These are phyloP conservation scores for Callionymus lyra DNA, from an alignment of 2,113 vertebrate genomes.

Conservation along the genomic window DNA sequence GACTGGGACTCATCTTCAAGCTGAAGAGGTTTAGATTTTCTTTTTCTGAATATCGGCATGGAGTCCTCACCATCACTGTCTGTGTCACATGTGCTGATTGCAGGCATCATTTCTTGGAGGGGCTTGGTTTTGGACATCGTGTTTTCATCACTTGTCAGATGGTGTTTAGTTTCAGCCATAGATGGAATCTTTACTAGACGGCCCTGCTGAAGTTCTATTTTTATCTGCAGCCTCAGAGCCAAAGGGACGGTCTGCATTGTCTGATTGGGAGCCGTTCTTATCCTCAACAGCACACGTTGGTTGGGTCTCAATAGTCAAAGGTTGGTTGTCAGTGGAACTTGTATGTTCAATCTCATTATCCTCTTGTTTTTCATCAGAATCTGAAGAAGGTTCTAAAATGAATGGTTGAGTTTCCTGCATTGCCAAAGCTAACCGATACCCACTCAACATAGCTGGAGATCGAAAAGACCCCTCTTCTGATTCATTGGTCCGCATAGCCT, in stretches of 20 bases:
- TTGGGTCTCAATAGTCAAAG: constrained; percentile 44
- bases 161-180: no score
- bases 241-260: background rate
- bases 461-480: constrained; percentile 5
- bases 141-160: no score
- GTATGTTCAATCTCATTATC: background rate
- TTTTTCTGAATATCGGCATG: constrained; percentile 1
- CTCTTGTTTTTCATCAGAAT: constrained; percentile 16
- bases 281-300: constrained; percentile 7
- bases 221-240: no score
- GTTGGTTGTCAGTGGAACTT: constrained; percentile 11
- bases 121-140: no score
- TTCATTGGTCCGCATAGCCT: constrained; percentile 34
- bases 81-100: constrained; percentile 5
- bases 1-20: constrained; percentile 30
- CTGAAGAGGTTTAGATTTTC: constrained; percentile 5
- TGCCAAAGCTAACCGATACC: constrained; percentile 22
- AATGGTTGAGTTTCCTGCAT: constrained; percentile 58
- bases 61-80: constrained; percentile 2
- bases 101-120: constrained; percentile 31
- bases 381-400: constrained; percentile 8
- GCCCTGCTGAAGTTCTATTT: no score
- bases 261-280: constrained; percentile 7
- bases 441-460: constrained; percentile 5
- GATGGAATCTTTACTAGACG: no score